Conservation (phyloP, 2,888 invertebrate species). For the Drosophila nr. medialis region DNA sequence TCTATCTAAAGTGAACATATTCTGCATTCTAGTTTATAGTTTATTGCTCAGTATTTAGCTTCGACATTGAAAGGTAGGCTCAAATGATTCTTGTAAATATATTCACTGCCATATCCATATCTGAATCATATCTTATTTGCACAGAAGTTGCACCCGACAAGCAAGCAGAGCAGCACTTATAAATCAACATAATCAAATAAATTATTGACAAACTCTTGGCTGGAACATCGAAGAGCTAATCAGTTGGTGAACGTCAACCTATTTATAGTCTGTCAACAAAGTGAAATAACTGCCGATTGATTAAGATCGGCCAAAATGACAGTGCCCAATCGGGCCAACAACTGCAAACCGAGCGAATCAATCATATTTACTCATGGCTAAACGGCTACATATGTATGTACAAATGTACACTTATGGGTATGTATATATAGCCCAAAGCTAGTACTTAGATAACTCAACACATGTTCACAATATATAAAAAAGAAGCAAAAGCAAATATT, state of each 20-base stretch:
- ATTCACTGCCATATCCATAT: neutral
- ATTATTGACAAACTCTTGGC: conserved; percentile 61
- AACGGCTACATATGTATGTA: conserved; percentile 16
- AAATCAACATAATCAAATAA: conserved; percentile 49
- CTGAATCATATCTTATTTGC: neutral
- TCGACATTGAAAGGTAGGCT: neutral
- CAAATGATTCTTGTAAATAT: neutral
- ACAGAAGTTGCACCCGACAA: neutral
- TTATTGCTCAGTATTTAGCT: neutral
- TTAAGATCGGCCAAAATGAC: conserved; percentile 57
- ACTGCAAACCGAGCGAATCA: conserved; percentile 58
- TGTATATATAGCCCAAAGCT: conserved; percentile 28
- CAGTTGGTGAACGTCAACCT: conserved; percentile 51
- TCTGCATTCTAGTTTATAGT: neutral
- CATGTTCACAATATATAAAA: conserved; percentile 41
- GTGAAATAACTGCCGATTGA: conserved; percentile 56
- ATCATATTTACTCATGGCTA: conserved; percentile 55
- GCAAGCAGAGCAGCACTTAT: conserved; percentile 10
- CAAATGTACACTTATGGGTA: conserved; percentile 3
- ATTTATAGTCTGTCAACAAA: conserved; percentile 61
- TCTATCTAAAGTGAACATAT: neutral
- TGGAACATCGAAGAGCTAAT: conserved; percentile 60
- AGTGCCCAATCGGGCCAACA: conserved; percentile 20
- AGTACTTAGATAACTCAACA: conserved; percentile 47
- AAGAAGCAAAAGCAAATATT: neutral